phyloP scores from a whole-genome alignment of 2,113 vertebrate genomes.

The Syrrhaptes paradoxus region DNA sequence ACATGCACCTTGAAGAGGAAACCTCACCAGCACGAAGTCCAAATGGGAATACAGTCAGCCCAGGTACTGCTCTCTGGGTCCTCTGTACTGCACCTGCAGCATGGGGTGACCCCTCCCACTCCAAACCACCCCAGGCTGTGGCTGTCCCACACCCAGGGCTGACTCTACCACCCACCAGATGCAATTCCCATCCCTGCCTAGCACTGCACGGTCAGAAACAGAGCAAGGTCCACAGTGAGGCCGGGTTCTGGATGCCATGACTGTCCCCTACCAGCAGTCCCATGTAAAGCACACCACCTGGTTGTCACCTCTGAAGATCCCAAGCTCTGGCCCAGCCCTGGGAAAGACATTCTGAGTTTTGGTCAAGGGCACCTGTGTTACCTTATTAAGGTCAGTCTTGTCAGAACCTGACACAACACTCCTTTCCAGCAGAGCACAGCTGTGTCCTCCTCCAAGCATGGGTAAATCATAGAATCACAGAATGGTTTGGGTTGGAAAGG shows the following conservation, averaged over 20 bases:
- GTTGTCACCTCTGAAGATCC: background rate
- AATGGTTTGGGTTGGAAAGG: too few species aligned
- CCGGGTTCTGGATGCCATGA: background rate
- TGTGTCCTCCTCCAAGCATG: background rate
- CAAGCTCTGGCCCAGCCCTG: background rate
- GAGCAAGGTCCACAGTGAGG: too few species aligned
- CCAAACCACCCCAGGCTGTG: background rate
- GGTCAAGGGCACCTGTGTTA: background rate
- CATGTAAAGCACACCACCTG: background rate
- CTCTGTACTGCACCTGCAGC: background rate
- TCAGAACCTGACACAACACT: background rate
- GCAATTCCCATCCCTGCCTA: background rate
- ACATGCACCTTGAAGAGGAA: background rate
- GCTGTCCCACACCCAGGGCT: background rate
- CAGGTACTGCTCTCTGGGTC: background rate
- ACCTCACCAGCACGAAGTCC: background rate
- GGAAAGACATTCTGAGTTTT: background rate
- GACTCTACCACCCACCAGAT: background rate
- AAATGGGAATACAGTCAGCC: background rate
- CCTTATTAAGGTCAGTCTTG: background rate
- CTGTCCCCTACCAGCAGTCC: background rate
- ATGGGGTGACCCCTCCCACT: background rate
- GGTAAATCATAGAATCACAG: background rate
- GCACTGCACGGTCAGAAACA: background rate
- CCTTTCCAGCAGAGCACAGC: background rate